phyloP scores from a whole-genome alignment of 2,888 invertebrate species.

The Eupithecia vulgata region DNA sequence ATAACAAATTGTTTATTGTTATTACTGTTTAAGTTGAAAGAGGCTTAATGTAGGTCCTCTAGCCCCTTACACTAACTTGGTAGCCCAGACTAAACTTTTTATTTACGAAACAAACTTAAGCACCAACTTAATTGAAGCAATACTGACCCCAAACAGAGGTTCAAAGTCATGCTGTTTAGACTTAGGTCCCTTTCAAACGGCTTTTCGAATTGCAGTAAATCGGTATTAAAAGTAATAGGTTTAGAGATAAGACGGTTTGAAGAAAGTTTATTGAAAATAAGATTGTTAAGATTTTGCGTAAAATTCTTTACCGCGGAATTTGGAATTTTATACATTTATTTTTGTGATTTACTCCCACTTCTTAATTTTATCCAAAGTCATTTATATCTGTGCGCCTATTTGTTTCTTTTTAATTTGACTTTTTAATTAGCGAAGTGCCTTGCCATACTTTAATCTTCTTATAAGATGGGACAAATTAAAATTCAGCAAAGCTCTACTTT shows the following conservation, averaged over 20 bases:
- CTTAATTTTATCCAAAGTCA: slow-evolving; percentile 24
- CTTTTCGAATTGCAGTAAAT: slow-evolving; percentile 18
- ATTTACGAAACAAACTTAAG: not conserved
- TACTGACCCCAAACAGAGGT: slow-evolving; percentile 6
- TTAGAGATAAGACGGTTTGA: not conserved
- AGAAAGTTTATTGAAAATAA: slow-evolving; percentile 7
- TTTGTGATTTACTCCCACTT: not conserved
- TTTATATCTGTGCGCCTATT: slow-evolving; percentile 34
- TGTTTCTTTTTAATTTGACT: slow-evolving; percentile 71
- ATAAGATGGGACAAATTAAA: slow-evolving; percentile 75
- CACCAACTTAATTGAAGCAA: not conserved
- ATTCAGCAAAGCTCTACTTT: slow-evolving; percentile 67
- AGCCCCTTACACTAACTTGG: not conserved
- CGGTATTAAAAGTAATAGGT: slow-evolving; percentile 7
- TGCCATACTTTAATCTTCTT: slow-evolving; percentile 71
- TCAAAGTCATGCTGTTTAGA: slow-evolving; percentile 2
- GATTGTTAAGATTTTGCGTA: not conserved
- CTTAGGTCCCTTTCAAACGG: slow-evolving; percentile 23
- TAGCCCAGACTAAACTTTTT: not conserved
- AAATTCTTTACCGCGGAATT: not conserved
- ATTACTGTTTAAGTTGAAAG: not conserved
- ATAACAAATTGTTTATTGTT: too few relatives aligned
- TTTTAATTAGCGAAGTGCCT: slow-evolving; percentile 73
- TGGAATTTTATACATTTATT: not conserved
- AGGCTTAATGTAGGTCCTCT: not conserved